These are phyloP conservation scores for Cydia splendana DNA, from an alignment of 1,140 invertebrate species.

Conservation along the genomic window DNA sequence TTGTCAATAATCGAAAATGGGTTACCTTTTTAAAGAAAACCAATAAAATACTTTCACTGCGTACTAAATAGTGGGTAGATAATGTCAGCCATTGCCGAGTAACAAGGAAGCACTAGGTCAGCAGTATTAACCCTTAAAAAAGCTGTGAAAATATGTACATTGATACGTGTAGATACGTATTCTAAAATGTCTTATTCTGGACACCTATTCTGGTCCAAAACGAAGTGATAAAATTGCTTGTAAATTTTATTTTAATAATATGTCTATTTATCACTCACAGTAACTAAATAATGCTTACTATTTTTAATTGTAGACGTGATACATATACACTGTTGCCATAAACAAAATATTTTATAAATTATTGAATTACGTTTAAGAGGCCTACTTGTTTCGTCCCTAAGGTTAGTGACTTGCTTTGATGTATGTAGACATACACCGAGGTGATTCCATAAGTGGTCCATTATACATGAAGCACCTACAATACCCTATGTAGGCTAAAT, in stretches of 20 bases:
- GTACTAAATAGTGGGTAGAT: too few relatives aligned
- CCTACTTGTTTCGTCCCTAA: slow-evolving; percentile 4
- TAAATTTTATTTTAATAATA: slow-evolving; percentile 5
- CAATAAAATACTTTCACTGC: too few relatives aligned
- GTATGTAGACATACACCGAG: not conserved
- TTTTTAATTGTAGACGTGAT: not conserved
- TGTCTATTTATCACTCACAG: not conserved
- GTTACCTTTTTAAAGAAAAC: too few relatives aligned
- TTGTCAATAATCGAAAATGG: too few relatives aligned
- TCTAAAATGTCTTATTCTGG: not conserved
- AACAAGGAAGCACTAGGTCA: not conserved
- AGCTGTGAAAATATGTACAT: not conserved
- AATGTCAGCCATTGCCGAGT: too few relatives aligned
- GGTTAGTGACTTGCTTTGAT: slow-evolving; percentile 7
- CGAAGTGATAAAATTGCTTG: slow-evolving; percentile 14
- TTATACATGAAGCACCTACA: not conserved
- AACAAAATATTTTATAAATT: slow-evolving; percentile 18
- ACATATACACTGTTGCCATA: slow-evolving; percentile 13
- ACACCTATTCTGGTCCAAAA: not conserved
- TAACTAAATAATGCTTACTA: not conserved
- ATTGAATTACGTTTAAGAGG: not conserved
- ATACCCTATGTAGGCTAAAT: not conserved
- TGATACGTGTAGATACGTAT: not conserved
- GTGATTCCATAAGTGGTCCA: not conserved
- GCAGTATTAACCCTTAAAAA: not conserved